Evolutionary conservation across 2,797 vertebrate genomes (phyloP).

Genomic region (Ciconia nigra): DNA sequence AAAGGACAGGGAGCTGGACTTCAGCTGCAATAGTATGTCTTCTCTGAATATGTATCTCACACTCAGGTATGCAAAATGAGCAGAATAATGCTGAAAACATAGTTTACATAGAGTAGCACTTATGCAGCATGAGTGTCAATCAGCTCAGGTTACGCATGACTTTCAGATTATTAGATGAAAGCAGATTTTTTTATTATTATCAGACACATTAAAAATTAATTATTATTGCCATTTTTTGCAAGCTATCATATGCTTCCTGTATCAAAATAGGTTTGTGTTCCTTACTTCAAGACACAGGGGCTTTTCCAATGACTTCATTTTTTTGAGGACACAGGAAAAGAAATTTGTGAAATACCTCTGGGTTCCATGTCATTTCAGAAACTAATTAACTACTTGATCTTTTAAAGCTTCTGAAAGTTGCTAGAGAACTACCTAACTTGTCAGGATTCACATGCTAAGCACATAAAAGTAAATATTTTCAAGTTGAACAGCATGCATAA

Average conservation of each 20-base stretch:
- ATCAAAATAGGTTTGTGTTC: background rate
- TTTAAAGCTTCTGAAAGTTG: background rate
- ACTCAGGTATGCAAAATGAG: background rate
- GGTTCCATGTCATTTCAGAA: background rate
- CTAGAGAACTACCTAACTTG: background rate
- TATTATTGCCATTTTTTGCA: background rate
- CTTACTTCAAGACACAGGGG: background rate
- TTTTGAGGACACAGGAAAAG: background rate
- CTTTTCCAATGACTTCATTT: background rate
- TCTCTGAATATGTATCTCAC: rapidly evolving
- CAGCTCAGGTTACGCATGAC: background rate
- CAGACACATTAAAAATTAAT: background rate
- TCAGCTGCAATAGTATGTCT: background rate
- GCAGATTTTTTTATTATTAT: background rate
- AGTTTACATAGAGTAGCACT: background rate
- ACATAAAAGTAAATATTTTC: background rate
- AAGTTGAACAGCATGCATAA: background rate
- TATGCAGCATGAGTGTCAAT: background rate
- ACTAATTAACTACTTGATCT: background rate
- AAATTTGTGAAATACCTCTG: background rate
- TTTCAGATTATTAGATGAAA: background rate
- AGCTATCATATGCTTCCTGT: background rate
- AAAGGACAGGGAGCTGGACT: background rate
- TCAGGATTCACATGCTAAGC: background rate
- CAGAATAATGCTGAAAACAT: background rate